Base-by-base conservation (phyloP, 2,113 vertebrate species). In the Melanerpes formicivorus region DNA sequence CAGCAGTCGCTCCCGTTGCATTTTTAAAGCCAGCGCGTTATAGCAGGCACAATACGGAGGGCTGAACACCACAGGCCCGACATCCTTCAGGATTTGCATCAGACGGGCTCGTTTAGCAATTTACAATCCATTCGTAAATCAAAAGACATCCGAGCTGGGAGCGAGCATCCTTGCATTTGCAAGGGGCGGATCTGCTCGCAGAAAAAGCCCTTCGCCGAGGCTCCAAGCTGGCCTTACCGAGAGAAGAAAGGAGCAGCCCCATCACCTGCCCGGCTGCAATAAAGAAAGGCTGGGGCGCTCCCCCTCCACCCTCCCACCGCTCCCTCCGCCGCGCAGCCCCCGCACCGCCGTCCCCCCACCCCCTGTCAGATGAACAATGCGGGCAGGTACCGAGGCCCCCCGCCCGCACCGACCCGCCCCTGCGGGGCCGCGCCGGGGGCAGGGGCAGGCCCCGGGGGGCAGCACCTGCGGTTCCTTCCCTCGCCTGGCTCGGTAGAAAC, bases 401-500 rank as follows among this genome's bases (percentile, higher is more conserved):
- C 80, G 40, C 88, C 80, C 75, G 63, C 82, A 15, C 25, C 42
- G 34, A 37, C 44, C 64, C 84, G 16, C 29, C 50, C 80, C 85
- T 27, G 58, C 70, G 66, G 59, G 82, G 76, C 65, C 73, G 59
- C 79, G 34, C 34, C 18, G 1, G 87, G 95, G 80, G 78, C 85
- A 84, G 32, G 32, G 75, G 29, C 84, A 84, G 50, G 8, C 74
- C 60, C 50, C 26, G 42, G 1, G 75, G 95, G 86, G 83, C 88
- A 86, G 93, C 85, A 65, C 94, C 89, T 93, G 86, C 11, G 90
- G 75, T 86, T 87, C 92, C 78, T 72, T 72, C 34, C 81, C 91
- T n/a, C 81, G 85, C 85, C 91, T 9, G 8, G 74, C n/a, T 55
- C 82, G 48, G 54, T 59, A 62, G 88, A 79, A 89, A 78, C 85